Percentiles rank a stretch among this genome's conserved stretches.
phyloP scores from a whole-genome alignment of 1,140 invertebrate genomes.

The Drosophila nigrodunni region DNA sequence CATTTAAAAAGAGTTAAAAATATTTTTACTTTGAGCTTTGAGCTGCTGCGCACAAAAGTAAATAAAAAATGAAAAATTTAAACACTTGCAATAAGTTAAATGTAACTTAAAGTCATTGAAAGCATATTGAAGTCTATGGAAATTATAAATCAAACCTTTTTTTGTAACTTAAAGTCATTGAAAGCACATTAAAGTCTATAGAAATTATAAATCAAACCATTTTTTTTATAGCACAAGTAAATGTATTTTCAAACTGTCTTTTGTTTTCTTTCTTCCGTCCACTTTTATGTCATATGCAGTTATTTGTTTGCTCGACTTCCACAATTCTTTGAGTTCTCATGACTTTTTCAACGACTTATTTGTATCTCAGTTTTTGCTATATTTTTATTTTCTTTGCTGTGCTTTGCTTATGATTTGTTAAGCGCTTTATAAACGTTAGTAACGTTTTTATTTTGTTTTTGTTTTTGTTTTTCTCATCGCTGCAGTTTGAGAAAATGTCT shows the following conservation, averaged over 20 bases:
- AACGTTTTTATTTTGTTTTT: not conserved
- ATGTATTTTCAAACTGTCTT: not conserved
- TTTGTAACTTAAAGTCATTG: not conserved
- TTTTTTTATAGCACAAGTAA: not conserved
- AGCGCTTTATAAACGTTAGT: constrained; percentile 8
- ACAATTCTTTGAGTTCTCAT: not conserved
- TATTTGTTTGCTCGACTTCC: not conserved
- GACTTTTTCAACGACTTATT: constrained; percentile 5
- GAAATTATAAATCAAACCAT: not conserved
- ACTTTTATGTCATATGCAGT: not conserved
- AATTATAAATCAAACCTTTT: not conserved
- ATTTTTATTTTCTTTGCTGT: not conserved
- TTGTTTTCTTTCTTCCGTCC: not conserved
- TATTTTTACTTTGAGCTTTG: too few species aligned
- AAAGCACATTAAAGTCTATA: too few species aligned
- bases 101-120: too few species aligned
- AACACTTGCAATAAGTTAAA: too few species aligned
- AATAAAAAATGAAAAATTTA: too few species aligned
- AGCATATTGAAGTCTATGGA: too few species aligned
- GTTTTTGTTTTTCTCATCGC: not conserved
- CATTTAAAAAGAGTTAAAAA: too few species aligned
- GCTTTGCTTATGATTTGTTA: constrained; percentile 1
- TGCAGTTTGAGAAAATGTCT: not conserved
- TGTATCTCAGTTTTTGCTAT: not conserved
- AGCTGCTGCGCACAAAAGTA: too few species aligned